Conservation (phyloP, 2,113 vertebrate species). For the Scomber colias region DNA sequence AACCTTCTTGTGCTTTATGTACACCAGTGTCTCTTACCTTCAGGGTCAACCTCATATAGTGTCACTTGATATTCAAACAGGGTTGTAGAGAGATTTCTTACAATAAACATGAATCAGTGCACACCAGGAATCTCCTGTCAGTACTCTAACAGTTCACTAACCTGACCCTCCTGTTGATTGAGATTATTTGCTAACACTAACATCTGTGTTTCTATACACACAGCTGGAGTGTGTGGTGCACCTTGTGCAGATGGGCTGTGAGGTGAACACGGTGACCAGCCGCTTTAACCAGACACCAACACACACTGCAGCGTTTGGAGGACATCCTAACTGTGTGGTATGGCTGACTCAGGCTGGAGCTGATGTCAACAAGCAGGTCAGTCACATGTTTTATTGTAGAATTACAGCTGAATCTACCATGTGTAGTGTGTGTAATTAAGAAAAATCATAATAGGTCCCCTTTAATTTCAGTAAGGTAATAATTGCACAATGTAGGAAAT, state of each 20-base stretch:
- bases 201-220: not conserved
- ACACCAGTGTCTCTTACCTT: not conserved
- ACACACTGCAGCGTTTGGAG: slow-evolving; percentile 95
- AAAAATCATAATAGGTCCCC: no score
- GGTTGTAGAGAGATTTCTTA: not conserved
- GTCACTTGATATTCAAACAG: no score
- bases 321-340: slow-evolving; percentile 93
- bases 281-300: slow-evolving; percentile 94
- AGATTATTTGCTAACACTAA: not conserved
- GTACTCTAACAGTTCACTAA: not conserved
- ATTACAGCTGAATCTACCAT: no score
- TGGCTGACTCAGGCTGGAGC: slow-evolving; percentile 96
- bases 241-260: slow-evolving; percentile 92
- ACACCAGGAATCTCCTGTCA: not conserved
- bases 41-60: no score
- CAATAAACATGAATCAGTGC: not conserved
- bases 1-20: not conserved
- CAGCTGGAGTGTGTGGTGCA: slow-evolving; percentile 95
- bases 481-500: no score
- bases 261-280: slow-evolving; percentile 91
- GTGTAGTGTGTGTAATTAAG: no score
- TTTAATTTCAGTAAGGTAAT: no score
- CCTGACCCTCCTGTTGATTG: not conserved
- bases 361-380: slow-evolving; percentile 94
- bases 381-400: not conserved